Evolutionary conservation across 2,888 invertebrate genomes (phyloP).

Genomic region (Xanthostigma xanthostigma): DNA sequence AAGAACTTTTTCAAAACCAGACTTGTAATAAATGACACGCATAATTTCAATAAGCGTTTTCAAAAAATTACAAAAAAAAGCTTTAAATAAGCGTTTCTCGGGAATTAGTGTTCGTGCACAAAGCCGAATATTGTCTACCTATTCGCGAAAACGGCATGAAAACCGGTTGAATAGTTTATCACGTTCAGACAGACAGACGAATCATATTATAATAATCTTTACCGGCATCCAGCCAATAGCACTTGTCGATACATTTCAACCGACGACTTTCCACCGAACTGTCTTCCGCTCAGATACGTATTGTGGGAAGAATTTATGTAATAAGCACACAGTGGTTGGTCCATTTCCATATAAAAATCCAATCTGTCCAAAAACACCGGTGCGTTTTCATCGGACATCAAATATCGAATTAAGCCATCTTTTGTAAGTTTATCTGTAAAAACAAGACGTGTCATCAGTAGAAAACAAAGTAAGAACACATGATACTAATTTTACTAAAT

Average conservation of each 20-base stretch:
- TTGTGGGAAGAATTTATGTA: constrained; percentile 98
- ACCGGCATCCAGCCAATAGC: constrained; percentile 91
- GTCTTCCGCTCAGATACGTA: constrained; percentile 84
- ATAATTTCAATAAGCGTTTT: too few relatives aligned
- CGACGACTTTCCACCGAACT: constrained; percentile 96
- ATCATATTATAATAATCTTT: constrained; percentile 16
- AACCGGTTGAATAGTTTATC: too few relatives aligned
- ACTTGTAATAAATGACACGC: too few relatives aligned
- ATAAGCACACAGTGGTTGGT: constrained; percentile 93
- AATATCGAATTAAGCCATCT: constrained; percentile 92
- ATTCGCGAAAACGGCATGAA: too few relatives aligned
- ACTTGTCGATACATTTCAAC: constrained; percentile 99
- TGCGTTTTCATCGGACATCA: constrained; percentile 99
- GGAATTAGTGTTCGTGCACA: too few relatives aligned
- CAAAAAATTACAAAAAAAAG: too few relatives aligned
- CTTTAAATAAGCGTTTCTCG: too few relatives aligned
- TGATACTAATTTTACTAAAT: too few relatives aligned
- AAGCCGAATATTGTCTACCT: too few relatives aligned
- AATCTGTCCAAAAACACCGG: constrained; percentile 97
- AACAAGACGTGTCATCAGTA: not conserved
- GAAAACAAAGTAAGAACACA: too few relatives aligned
- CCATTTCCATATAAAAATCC: constrained; percentile 98
- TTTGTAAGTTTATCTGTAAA: constrained; percentile 66
- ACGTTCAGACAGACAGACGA: not conserved
- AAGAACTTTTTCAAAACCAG: too few relatives aligned